A percentile compares a stretch with the other conserved stretches of the same genome.
Evolutionary conservation across 2,797 vertebrate species (phyloP).

Genomic region (Setipinna tenuifilis): DNA sequence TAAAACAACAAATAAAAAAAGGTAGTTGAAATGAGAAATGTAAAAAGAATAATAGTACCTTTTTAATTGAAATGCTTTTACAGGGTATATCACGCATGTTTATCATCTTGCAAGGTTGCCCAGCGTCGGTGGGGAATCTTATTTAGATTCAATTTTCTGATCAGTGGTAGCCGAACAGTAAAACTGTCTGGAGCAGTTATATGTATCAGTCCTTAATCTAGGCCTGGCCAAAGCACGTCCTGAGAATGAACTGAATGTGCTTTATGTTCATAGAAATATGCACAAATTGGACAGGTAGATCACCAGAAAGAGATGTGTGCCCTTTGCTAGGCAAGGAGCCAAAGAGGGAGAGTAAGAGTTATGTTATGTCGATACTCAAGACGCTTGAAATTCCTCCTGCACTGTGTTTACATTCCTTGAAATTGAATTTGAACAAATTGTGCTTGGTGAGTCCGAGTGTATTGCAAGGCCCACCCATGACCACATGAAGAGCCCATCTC

Average conservation of each 20-base stretch:
- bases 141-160: slow-evolving; percentile 82
- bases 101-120: slow-evolving; percentile 55
- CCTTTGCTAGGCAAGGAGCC: not conserved
- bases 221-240: slow-evolving; percentile 48
- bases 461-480: not conserved
- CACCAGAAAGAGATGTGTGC: not conserved
- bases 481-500: not conserved
- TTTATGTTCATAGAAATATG: not conserved
- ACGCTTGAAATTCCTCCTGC: not conserved
- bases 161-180: slow-evolving; percentile 65
- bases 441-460: not conserved
- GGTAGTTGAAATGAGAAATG: slow-evolving; percentile 17
- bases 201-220: slow-evolving; percentile 61
- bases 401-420: not conserved
- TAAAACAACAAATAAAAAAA: not conserved
- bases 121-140: slow-evolving; percentile 64
- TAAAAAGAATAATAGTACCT: slow-evolving; percentile 33
- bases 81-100: slow-evolving; percentile 48
- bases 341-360: not conserved
- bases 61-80: slow-evolving; percentile 63
- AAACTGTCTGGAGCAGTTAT: slow-evolving; percentile 57
- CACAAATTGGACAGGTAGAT: slow-evolving; percentile 30
- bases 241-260: not conserved
- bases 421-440: not conserved
- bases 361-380: not conserved